Evolutionary conservation across 2,797 vertebrate genomes (phyloP), one percentile per base, ranked within the genome.

Genomic region (Apogon talboti): DNA sequence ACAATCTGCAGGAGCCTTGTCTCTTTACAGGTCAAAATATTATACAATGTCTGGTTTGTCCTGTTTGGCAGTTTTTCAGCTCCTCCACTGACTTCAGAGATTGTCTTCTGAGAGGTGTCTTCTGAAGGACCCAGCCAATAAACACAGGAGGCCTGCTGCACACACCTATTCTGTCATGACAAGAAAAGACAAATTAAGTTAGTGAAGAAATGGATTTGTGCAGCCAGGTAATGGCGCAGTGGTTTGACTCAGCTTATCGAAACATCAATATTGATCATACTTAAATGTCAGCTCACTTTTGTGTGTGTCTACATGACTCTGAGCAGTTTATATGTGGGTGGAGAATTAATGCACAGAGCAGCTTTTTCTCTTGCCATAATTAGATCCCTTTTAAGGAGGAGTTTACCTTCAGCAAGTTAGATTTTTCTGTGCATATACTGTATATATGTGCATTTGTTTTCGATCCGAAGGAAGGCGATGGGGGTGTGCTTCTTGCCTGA

Each of bases 391-490:
- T 74, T 60, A 81, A 43, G 75, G 33, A 46, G 43, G 13, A 43
- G 44, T 55, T 74, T 1, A 0, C 38, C 28, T 45, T 57, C 43
- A 57, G n/a, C 6, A 33, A 16, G 38, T 24, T 38, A 37, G 19
- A 33, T 7, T 16, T 46, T 4, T 55, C 21, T 33, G 41, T 54
- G 7, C 3, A 33, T 30, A 37, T 55, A 9, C n/a, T n/a, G n/a
- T n/a, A n/a, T 56, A 15, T 50, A 28, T 59, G 44, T 53, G 11
- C 19, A 30, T 64, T 45, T 72, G 46, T 80, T 18, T 83, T 70
- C 74, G 58, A 66, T 76, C n/a, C 12, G 2, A 43, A 73, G 66
- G 81, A 72, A 86, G 47, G 14, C 58, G 37, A 60, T 33, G n/a
- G n/a, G n/a, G 47, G 55, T 30, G 78, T 57, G 69, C 61, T 81